Percentiles rank a stretch among this genome's conserved stretches.
Conservation (phyloP, 2,888 invertebrate genomes). For the Lepidonotus clava region DNA sequence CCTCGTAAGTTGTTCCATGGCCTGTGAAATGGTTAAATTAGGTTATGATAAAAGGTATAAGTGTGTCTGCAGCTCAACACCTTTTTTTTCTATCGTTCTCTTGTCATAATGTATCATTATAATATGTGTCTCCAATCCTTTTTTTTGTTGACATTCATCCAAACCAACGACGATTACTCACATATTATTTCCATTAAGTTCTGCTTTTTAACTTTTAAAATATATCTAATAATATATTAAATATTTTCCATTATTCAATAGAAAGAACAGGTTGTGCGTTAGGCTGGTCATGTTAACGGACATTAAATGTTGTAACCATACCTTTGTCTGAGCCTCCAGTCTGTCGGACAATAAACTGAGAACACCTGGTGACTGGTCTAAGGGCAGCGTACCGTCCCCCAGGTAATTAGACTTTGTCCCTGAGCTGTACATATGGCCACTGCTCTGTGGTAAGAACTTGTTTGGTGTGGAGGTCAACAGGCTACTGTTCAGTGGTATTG, state of each 20-base stretch:
- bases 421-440: not conserved
- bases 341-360: not conserved
- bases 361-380: constrained; percentile 36
- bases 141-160: not conserved
- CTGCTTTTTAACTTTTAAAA: no score
- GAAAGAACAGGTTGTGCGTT: no score
- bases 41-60: not conserved
- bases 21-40: not conserved
- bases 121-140: no score
- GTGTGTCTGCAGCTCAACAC: not conserved
- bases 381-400: not conserved
- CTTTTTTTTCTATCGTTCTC: not conserved
- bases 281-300: no score
- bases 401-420: not conserved
- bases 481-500: not conserved
- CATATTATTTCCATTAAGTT: not conserved
- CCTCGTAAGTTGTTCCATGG: constrained; percentile 44
- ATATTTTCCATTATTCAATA: no score
- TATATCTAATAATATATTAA: no score
- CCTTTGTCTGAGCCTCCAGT: constrained; percentile 22
- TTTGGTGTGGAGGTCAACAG: not conserved
- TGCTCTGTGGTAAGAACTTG: constrained; percentile 1
- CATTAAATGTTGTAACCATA: no score
- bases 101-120: no score
- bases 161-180: not conserved